Evolutionary conservation across 2,113 vertebrate genomes (phyloP).

Genomic region (Paradoxurus hermaphroditus): DNA sequence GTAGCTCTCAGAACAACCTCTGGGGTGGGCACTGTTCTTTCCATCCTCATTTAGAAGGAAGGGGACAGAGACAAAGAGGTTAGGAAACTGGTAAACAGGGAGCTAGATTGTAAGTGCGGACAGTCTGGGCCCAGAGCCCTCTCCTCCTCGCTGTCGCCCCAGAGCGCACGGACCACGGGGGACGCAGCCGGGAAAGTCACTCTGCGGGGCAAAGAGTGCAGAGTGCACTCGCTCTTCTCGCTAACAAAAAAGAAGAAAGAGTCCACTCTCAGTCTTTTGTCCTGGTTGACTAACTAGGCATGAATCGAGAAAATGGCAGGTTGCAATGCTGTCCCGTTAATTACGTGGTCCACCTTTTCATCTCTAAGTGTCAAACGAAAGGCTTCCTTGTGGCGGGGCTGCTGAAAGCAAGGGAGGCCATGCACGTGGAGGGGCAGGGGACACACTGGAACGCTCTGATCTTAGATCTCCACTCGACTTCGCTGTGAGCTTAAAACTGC

Average conservation of each 20-base stretch:
- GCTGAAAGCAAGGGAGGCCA: not conserved
- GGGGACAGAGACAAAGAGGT: not conserved
- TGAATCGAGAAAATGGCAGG: not conserved
- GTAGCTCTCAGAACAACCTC: not conserved
- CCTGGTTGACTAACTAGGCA: not conserved
- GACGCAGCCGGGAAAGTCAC: not conserved
- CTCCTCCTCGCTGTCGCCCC: not conserved
- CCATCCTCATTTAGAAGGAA: not conserved
- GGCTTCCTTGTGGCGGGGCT: not conserved
- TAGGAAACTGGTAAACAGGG: not conserved
- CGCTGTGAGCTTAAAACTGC: not conserved
- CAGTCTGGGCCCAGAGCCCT: not conserved
- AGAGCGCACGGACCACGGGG: not conserved
- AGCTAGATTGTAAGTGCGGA: not conserved
- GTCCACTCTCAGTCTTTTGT: not conserved
- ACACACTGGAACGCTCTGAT: not conserved
- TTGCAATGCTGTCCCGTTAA: not conserved
- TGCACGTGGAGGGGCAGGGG: accelerated
- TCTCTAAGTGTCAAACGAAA: not conserved
- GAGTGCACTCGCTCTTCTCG: not conserved
- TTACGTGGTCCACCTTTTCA: not conserved
- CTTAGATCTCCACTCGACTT: not conserved
- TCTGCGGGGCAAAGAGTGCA: not conserved
- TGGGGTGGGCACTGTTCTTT: not conserved
- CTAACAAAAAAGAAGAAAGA: not conserved